phyloP scores from a whole-genome alignment of 2,113 vertebrate genomes.

The Paracanthobrama guichenoti region DNA sequence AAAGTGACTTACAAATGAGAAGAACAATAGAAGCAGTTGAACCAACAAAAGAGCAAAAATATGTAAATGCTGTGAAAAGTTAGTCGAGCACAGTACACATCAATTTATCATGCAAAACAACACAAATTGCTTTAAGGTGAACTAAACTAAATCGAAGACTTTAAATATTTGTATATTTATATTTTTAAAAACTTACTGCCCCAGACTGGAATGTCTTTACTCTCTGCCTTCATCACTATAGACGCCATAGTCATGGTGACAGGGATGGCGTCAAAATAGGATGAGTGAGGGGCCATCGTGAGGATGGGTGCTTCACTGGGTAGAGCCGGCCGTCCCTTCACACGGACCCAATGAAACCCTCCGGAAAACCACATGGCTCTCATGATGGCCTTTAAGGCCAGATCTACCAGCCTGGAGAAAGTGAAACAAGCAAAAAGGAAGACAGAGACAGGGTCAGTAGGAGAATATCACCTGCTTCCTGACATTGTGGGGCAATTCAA shows the following conservation, averaged over 20 bases:
- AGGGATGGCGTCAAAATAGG: conserved; percentile 95
- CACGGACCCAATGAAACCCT: conserved; percentile 90
- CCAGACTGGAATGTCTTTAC: conserved; percentile 93
- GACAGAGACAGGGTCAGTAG: not conserved
- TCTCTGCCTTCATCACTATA: conserved; percentile 92
- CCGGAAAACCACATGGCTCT: conserved; percentile 95
- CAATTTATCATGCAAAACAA: not conserved
- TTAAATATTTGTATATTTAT: not conserved
- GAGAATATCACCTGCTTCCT: not conserved
- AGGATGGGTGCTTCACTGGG: conserved; percentile 86
- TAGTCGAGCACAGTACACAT: too few relatives aligned
- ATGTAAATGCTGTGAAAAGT: too few relatives aligned
- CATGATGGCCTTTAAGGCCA: conserved; percentile 86
- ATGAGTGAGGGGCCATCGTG: conserved; percentile 90
- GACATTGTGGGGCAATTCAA: not conserved
- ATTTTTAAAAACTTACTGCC: conserved; percentile 87
- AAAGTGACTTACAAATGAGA: too few relatives aligned
- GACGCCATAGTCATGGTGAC: conserved; percentile 95
- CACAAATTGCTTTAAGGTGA: not conserved
- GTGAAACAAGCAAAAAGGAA: not conserved
- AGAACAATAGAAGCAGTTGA: too few relatives aligned
- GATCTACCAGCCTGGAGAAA: conserved; percentile 80
- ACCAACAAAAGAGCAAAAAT: too few relatives aligned
- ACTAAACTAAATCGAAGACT: not conserved
- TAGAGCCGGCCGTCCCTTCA: conserved; percentile 84